Evolutionary conservation across 2,113 vertebrate genomes (phyloP).

Genomic region (Neoarius graeffei): DNA sequence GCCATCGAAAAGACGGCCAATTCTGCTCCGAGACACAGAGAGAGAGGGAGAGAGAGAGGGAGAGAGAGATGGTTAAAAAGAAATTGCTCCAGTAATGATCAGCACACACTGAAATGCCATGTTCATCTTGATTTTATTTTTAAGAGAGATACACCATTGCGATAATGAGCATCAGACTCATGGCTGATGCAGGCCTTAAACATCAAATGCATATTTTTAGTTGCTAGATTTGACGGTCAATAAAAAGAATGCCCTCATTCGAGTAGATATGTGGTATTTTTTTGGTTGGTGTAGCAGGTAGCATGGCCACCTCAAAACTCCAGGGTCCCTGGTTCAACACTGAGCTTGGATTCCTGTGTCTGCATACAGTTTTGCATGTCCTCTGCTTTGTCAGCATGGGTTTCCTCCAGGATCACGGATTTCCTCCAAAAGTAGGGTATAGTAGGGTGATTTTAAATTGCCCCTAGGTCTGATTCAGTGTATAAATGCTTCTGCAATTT

Average conservation of each 20-base stretch:
- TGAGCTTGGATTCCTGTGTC: too few species aligned
- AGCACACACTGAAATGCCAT: background rate
- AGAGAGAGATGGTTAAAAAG: background rate
- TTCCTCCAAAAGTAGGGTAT: too few species aligned
- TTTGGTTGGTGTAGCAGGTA: background rate
- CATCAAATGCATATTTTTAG: background rate
- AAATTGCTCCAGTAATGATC: background rate
- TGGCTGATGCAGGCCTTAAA: background rate
- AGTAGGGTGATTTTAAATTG: too few species aligned
- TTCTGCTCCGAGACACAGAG: constrained; percentile 77
- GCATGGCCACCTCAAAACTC: background rate
- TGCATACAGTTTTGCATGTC: background rate
- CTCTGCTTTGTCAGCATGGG: background rate
- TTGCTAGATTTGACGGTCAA: too few species aligned
- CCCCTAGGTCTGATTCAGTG: background rate
- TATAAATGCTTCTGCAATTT: background rate
- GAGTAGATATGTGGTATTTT: background rate
- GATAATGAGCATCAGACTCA: background rate
- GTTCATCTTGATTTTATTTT: background rate
- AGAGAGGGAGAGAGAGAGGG: constrained; percentile 40
- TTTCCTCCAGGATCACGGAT: background rate
- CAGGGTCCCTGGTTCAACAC: background rate
- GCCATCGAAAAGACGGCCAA: constrained; percentile 96
- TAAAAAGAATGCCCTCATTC: background rate
- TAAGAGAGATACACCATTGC: background rate